A percentile compares a stretch with the other conserved stretches of the same genome.
phyloP scores from a whole-genome alignment of 2,113 vertebrate genomes.

The Camelus bactrianus region DNA sequence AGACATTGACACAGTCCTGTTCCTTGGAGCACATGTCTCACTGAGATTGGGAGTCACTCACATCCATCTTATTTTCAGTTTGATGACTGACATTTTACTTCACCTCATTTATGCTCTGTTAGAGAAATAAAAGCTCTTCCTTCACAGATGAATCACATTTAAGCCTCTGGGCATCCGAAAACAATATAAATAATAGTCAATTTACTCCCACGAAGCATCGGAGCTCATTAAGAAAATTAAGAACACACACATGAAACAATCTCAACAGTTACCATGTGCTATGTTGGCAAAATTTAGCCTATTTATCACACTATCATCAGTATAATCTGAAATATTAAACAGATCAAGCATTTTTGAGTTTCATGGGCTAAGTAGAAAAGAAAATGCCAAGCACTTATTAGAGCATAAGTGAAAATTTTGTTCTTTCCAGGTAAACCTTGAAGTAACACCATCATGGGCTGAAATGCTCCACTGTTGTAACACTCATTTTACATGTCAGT shows the following conservation, averaged over 20 bases:
- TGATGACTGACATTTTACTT: not conserved
- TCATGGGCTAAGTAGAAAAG: not conserved
- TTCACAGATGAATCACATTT: constrained; percentile 17
- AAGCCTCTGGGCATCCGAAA: constrained; percentile 19
- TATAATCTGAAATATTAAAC: constrained; percentile 46
- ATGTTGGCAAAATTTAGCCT: not conserved
- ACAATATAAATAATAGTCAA: not conserved
- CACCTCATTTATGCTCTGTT: not conserved
- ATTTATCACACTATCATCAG: constrained; percentile 61
- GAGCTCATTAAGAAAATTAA: constrained; percentile 61
- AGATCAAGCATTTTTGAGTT: not conserved
- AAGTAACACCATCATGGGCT: not conserved
- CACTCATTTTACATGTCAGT: not conserved
- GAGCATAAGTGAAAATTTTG: not conserved
- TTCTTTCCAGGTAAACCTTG: not conserved
- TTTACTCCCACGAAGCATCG: not conserved
- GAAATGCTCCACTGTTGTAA: not conserved
- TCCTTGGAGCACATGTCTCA: not conserved
- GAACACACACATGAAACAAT: constrained; percentile 1
- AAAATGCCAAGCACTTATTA: not conserved
- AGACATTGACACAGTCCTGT: not conserved
- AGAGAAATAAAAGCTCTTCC: not conserved
- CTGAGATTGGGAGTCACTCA: not conserved
- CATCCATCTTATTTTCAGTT: not conserved
- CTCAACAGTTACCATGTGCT: constrained; percentile 3